Evolutionary conservation across 2,113 vertebrate genomes (phyloP), one percentile per base, ranked within the genome.

Genomic region (Tachysurus fulvidraco): DNA sequence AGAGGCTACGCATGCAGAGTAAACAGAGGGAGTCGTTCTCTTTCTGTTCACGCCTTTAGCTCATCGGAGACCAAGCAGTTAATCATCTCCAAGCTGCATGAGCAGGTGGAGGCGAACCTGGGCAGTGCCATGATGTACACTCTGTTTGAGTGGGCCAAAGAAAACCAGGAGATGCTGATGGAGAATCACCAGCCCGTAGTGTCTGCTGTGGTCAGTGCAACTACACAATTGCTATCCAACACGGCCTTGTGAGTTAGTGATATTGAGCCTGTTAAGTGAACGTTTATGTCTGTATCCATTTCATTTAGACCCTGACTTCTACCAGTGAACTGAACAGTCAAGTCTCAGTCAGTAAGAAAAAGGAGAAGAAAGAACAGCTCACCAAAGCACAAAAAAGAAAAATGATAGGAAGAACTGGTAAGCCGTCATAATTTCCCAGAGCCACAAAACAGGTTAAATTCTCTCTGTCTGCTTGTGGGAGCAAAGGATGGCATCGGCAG

Each of bases 41-140:
- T 54, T 54, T 21, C 36, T 74, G 71, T 74, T 73, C 19, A n/a
- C 46, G 23, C 8, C 9, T 1, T 54, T 88, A 99, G 98, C 91
- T 95, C 96, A 57, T 85, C 94, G 54, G 92, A 95, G 50, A 94
- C 97, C 21, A 99, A 99, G 89, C 94, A 94, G 93, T 93, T 92
- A 87, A 98, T 99, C 88, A 87, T 97, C 85, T 94, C 94, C 7
- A 97, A 96, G 90, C 90, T 99, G 87, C 95, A 96, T 89, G 96
- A 97, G 88, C 97, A 99, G 87, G 97, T 96, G 81, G 96, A 98
- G 89, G 95, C 94, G 0, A 97, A 98, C 89, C 96, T 99, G 21
- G 98, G 98, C 69, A 96, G 96, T 0, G 97, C 98, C 6, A 99
- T 99, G 98, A 98, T 97, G 85, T 99, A 98, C 90, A 99, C 98